Percentiles rank a stretch among this genome's conserved stretches.
These are phyloP conservation scores for Heliconius aoede DNA, from an alignment of 2,888 invertebrate species.

Conservation along the genomic window DNA sequence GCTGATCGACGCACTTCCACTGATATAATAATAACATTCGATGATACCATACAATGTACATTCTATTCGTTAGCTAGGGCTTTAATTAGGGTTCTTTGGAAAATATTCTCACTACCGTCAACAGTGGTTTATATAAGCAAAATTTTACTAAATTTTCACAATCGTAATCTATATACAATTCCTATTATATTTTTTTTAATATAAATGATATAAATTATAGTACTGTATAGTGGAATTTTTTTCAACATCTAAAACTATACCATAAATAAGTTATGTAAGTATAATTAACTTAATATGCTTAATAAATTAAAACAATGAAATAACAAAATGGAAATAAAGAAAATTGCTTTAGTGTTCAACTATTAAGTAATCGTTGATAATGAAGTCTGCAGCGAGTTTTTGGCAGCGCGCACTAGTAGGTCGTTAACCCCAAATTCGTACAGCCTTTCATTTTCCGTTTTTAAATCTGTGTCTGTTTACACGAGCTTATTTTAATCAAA, in stretches of 20 bases:
- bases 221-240: not conserved
- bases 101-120: not conserved
- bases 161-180: not conserved
- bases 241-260: not conserved
- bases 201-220: not conserved
- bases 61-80: not conserved
- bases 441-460: slow-evolving; percentile 50
- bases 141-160: not conserved
- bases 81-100: not conserved
- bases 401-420: slow-evolving; percentile 44
- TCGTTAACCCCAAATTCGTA: slow-evolving; percentile 47
- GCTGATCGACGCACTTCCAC: slow-evolving; percentile 44
- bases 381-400: slow-evolving; percentile 45
- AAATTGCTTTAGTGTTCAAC: slow-evolving; percentile 38
- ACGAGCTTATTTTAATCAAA: slow-evolving; percentile 35
- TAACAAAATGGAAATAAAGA: slow-evolving; percentile 19
- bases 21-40: slow-evolving; percentile 40
- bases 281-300: not conserved
- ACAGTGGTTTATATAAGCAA: not conserved
- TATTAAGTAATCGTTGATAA: slow-evolving; percentile 49
- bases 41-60: slow-evolving; percentile 12
- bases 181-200: not conserved
- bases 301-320: slow-evolving; percentile 1
- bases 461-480: slow-evolving; percentile 42
- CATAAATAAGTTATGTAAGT: not conserved